Percentiles rank a stretch among this genome's conserved stretches.
Conservation (phyloP, 2,888 invertebrate species). For the Cerastoderma edule region DNA sequence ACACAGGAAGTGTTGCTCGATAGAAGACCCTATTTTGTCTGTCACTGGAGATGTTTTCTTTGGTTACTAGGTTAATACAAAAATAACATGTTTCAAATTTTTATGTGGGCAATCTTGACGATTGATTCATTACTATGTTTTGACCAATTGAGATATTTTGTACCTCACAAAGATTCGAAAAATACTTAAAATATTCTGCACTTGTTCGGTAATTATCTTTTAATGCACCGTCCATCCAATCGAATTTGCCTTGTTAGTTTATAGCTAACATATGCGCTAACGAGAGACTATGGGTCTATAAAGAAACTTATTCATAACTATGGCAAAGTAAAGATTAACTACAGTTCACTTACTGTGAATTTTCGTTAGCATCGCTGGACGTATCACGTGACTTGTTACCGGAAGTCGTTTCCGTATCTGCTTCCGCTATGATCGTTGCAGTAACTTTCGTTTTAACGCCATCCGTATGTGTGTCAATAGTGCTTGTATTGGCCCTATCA, state of each 20-base stretch:
- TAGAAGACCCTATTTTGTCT: no score
- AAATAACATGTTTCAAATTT: no score
- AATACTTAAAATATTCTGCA: no score
- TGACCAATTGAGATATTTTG: no score
- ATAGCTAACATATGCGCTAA: not conserved
- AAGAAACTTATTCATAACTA: not conserved
- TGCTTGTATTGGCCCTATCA: not conserved
- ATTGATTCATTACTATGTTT: no score
- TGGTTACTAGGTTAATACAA: no score
- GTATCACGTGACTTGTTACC: constrained; percentile 27
- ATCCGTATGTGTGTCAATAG: constrained; percentile 10
- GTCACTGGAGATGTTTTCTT: no score
- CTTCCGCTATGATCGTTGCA: constrained; percentile 38
- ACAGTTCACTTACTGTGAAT: constrained; percentile 34
- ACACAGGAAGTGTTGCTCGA: no score
- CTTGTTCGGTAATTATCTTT: no score
- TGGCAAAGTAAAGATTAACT: not conserved
- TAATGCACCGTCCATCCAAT: no score
- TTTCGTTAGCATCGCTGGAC: constrained; percentile 37
- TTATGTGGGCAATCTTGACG: no score
- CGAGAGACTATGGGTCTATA: not conserved
- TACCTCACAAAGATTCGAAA: no score
- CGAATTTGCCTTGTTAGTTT: not conserved
- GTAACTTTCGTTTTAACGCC: constrained; percentile 39
- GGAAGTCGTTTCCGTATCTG: constrained; percentile 30